These are phyloP conservation scores for Gortyna flavago DNA, from an alignment of 2,888 invertebrate genomes.

Conservation along the genomic window DNA sequence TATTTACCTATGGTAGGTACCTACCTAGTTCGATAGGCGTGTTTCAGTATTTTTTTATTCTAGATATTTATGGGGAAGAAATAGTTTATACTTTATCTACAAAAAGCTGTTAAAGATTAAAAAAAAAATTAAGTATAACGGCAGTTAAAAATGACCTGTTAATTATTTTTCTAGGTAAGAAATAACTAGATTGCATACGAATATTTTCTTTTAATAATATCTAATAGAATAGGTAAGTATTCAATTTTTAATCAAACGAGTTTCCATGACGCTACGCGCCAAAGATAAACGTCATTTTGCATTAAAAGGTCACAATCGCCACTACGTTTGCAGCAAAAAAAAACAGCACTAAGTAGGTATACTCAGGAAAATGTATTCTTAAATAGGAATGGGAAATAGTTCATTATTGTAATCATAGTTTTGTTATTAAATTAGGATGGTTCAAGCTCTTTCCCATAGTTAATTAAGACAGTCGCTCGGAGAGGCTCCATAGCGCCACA, in stretches of 20 bases:
- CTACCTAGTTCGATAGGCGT: too few species aligned
- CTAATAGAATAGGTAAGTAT: conserved; percentile 6
- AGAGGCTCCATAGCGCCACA: conserved; percentile 57
- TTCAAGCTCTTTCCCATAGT: conserved; percentile 12
- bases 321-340: conserved; percentile 11
- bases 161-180: not conserved
- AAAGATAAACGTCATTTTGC: conserved; percentile 2
- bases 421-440: conserved; percentile 18
- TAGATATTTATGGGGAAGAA: not conserved
- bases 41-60: too few species aligned
- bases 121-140: too few species aligned
- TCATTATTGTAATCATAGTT: conserved; percentile 24
- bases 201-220: conserved; percentile 8
- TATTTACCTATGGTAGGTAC: too few species aligned
- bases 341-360: not conserved
- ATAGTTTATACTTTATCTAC: not conserved
- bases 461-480: conserved; percentile 59
- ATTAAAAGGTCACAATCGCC: conserved; percentile 3
- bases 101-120: too few species aligned
- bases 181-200: not conserved
- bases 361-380: conserved; percentile 26
- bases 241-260: conserved; percentile 4
- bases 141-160: too few species aligned
- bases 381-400: conserved; percentile 10
- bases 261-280: conserved; percentile 1